Evolutionary conservation across 2,888 invertebrate species (phyloP), one percentile per base, ranked within the genome.

Genomic region (Drosophila demipolita): DNA sequence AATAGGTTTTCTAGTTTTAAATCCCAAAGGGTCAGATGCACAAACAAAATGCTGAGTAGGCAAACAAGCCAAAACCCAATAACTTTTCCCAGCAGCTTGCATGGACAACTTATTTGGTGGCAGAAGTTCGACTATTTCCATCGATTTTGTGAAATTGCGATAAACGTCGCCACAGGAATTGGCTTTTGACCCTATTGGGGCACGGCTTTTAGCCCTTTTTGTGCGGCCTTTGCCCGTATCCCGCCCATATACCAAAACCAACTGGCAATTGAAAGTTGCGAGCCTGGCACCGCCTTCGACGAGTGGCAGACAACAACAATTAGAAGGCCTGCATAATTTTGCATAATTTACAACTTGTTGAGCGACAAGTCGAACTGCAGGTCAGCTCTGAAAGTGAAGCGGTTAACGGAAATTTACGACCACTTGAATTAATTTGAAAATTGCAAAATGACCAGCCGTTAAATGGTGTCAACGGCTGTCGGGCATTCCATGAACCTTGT

Each of bases 301-400:
- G 42, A 54, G 4, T 54, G 57, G 49, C 67, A 69, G 78, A 79
- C 81, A 76, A 62, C 66, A 73, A 81, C 67, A 76, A 81, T 76
- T 72, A 73, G 53, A 69, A 38, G 59, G 57, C 54, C 65, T 73
- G 75, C 62, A 79, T 81, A 76, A 65, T 66, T 81, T 75, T 67
- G 60, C 70, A 78, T 82, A 78, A 80, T 71, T 73, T 60, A 45
- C 3, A 73, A 87, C 75, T 83, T 87, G 73, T 82, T 87, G 78
- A 73, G 60, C 29, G 61, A 45, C 66, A 50, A 20, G 32, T 26
- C 23, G 15, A 55, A 63, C 29, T 35, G 66, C 64, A 81, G 62
- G 71, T 57, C 32, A 40, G 33, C 5, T 63, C 49, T 40, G 64
- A 38, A 59, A 66, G 52, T 36, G 50, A 20, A n/a, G 12, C n/a